These are phyloP conservation scores for Crenuchus spilurus DNA, from an alignment of 2,797 vertebrate species.

Conservation along the genomic window DNA sequence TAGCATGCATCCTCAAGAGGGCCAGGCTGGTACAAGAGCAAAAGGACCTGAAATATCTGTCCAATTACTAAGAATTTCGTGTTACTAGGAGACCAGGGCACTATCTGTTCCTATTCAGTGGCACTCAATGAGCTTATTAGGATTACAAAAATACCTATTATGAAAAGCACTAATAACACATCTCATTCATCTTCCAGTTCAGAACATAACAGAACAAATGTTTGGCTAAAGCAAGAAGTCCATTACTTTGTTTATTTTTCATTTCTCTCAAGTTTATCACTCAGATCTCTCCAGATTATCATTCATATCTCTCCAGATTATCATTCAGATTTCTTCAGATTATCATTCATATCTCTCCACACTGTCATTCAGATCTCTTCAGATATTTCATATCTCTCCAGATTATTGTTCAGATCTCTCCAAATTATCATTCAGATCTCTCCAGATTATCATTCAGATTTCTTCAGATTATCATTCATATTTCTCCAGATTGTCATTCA, in stretches of 20 bases:
- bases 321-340: neutral
- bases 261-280: neutral
- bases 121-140: neutral
- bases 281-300: no score
- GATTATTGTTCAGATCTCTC: neutral
- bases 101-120: conserved; percentile 19
- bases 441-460: no score
- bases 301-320: no score
- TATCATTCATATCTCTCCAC: no score
- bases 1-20: conserved; percentile 29
- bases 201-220: neutral
- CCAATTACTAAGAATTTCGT: conserved; percentile 34
- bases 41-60: conserved; percentile 22
- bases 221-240: neutral
- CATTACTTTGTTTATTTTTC: no score
- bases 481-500: neutral
- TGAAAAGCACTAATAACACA: neutral
- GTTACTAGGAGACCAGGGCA: conserved; percentile 37
- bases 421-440: no score
- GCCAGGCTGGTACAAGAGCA: conserved; percentile 25
- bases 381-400: neutral
- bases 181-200: neutral
- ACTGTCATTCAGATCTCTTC: no score
- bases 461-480: no score
- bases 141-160: neutral